Percentiles rank a stretch among this genome's conserved stretches.
Evolutionary conservation across 2,113 vertebrate species (phyloP).

Genomic region (Montifringilla adamsi): DNA sequence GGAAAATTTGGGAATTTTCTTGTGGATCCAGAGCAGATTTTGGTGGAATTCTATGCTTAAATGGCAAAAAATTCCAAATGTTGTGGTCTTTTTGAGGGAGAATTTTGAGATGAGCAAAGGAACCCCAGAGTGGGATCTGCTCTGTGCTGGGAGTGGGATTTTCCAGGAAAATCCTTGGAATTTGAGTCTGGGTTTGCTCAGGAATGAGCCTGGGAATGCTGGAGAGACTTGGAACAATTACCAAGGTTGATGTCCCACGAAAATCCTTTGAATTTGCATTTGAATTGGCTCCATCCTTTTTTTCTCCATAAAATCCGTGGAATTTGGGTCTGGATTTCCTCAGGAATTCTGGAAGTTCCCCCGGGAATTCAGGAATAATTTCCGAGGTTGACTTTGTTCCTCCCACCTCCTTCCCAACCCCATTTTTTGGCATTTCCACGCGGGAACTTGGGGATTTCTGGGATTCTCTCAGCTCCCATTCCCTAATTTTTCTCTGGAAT

Average conservation of each 20-base stretch:
- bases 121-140: not conserved
- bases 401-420: not conserved
- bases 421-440: fast-evolving
- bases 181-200: not conserved
- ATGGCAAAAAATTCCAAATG: not conserved
- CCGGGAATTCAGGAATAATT: too few relatives aligned
- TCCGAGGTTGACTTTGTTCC: not conserved
- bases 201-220: too few relatives aligned
- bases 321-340: not conserved
- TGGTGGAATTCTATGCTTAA: not conserved
- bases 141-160: not conserved
- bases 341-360: not conserved
- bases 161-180: not conserved
- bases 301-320: not conserved
- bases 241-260: too few relatives aligned
- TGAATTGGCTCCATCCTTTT: too few relatives aligned
- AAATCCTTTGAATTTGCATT: too few relatives aligned
- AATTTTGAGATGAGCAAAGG: not conserved
- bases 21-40: not conserved
- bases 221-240: too few relatives aligned
- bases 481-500: not conserved
- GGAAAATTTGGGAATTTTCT: not conserved
- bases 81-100: not conserved
- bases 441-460: not conserved
- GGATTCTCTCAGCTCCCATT: not conserved